Conservation (phyloP, 1,140 invertebrate species). For the Zaprionus gabonicus region DNA sequence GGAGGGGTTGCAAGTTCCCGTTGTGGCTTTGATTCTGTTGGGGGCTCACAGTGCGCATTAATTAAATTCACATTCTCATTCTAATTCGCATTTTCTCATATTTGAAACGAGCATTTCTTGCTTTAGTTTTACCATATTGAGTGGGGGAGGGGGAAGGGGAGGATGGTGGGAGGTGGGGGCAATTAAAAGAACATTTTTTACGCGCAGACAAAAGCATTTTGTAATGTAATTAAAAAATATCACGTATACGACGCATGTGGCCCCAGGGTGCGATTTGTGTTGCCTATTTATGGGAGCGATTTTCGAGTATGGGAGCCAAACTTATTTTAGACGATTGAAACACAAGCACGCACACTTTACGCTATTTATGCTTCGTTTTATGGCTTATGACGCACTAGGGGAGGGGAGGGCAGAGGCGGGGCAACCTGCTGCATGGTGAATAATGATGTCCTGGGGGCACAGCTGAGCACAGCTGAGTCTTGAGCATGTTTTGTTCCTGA, state of each 20-base stretch:
- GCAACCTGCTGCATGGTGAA: conserved; percentile 22
- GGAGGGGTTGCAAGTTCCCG: conserved; percentile 17
- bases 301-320: conserved; percentile 39
- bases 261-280: conserved; percentile 65
- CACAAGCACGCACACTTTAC: conserved; percentile 35
- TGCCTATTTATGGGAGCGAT: conserved; percentile 66
- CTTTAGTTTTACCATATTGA: conserved; percentile 20
- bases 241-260: conserved; percentile 75
- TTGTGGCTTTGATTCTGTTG: conserved; percentile 14
- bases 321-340: conserved; percentile 47
- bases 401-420: background rate
- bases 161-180: background rate
- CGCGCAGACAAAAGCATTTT: conserved; percentile 55
- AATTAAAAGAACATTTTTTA: conserved; percentile 71
- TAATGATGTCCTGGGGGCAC: conserved; percentile 30
- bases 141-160: background rate
- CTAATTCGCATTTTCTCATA: conserved; percentile 12
- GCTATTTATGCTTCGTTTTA: conserved; percentile 43
- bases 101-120: conserved; percentile 44
- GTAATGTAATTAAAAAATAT: conserved; percentile 79
- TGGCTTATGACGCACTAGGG: conserved; percentile 27
- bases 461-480: conserved; percentile 36
- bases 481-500: conserved; percentile 13
- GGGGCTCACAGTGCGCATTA: conserved; percentile 46
- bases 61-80: conserved; percentile 70